Evolutionary conservation across 2,888 invertebrate genomes (phyloP).

Genomic region (Oligia fasciuncula): DNA sequence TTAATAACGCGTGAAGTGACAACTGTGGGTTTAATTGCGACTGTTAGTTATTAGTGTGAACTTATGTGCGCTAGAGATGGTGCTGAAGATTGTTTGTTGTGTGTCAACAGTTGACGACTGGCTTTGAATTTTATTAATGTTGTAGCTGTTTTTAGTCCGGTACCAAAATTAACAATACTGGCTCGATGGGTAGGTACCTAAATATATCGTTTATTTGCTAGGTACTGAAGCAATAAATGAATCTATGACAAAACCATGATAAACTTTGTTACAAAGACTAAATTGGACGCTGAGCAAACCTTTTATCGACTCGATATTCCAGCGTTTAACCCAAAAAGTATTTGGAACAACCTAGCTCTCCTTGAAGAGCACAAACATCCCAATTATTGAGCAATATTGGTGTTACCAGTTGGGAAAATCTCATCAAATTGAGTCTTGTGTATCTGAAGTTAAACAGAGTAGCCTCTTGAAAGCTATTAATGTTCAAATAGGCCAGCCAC

Average conservation of each 20-base stretch:
- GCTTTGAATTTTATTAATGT: conserved; percentile 3
- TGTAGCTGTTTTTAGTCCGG: neutral
- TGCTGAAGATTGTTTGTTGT: conserved; percentile 36
- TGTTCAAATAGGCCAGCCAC: conserved; percentile 63
- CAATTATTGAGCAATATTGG: conserved; percentile 26
- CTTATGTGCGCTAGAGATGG: conserved; percentile 49
- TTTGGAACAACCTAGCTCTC: neutral
- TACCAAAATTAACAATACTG: neutral
- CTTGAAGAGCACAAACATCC: neutral
- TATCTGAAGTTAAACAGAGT: conserved; percentile 22
- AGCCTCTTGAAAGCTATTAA: conserved; percentile 59
- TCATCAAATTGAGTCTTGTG: conserved; percentile 16
- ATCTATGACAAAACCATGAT: neutral
- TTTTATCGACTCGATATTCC: conserved; percentile 8
- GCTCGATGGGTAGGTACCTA: neutral
- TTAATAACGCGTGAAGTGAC: conserved; percentile 85
- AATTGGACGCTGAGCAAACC: neutral
- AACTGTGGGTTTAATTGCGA: conserved; percentile 83
- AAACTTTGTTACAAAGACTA: neutral
- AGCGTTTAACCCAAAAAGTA: neutral
- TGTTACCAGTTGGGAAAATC: neutral
- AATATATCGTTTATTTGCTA: neutral
- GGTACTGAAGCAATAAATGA: neutral
- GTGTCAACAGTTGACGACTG: conserved; percentile 24
- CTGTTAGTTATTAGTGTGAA: conserved; percentile 67